Conservation (phyloP, 2,888 invertebrate genomes). For the Pollenia amentaria region DNA sequence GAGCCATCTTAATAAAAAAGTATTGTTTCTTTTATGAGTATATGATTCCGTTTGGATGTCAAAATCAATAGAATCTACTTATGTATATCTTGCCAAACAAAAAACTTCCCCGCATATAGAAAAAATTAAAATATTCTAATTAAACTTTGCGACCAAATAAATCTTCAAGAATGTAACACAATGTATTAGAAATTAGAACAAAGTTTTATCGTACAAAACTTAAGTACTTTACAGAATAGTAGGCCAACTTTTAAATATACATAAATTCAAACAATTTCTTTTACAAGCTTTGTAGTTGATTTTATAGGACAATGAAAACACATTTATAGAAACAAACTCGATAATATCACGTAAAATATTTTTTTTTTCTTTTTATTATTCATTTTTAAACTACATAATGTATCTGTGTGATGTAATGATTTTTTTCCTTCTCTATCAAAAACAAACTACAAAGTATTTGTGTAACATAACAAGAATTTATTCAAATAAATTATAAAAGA, state of each 20-base stretch:
- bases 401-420: conserved; percentile 39
- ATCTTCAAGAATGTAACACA: not conserved
- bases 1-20: too few species aligned
- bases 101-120: too few species aligned
- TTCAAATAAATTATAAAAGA: conserved; percentile 64
- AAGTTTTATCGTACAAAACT: not conserved
- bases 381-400: not conserved
- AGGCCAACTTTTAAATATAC: not conserved
- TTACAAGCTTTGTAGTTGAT: not conserved
- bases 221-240: not conserved
- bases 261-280: not conserved
- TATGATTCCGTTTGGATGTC: too few species aligned
- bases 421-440: not conserved
- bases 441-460: conserved; percentile 37
- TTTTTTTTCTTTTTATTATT: not conserved
- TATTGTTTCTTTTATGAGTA: too few species aligned
- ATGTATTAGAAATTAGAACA: not conserved
- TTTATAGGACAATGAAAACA: conserved; percentile 10
- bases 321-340: not conserved
- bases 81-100: too few species aligned
- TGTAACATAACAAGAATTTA: conserved; percentile 47
- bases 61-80: too few species aligned
- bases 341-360: conserved; percentile 8
- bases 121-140: too few species aligned
- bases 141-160: too few species aligned